Evolutionary conservation across 2,888 invertebrate species (phyloP).

Genomic region (Polyommatus iphigenia): DNA sequence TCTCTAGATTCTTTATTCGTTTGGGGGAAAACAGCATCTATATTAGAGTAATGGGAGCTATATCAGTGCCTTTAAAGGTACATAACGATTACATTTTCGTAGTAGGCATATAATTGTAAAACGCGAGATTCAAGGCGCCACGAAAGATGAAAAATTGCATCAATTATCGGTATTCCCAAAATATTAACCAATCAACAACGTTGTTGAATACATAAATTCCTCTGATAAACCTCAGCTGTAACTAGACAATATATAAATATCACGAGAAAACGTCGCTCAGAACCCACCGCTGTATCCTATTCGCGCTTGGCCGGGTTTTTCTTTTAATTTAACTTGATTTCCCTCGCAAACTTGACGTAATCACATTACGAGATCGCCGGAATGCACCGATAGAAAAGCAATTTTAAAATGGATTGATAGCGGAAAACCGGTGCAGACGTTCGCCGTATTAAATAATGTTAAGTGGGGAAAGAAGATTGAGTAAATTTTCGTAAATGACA

Average conservation of each 20-base stretch:
- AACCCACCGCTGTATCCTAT: background rate
- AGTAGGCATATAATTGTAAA: too few relatives aligned
- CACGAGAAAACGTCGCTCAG: background rate
- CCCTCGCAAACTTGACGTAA: constrained; percentile 30
- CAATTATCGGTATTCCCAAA: too few relatives aligned
- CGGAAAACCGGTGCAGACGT: background rate
- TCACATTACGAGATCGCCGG: constrained; percentile 22
- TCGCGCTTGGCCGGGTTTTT: constrained; percentile 11
- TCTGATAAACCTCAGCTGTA: too few relatives aligned
- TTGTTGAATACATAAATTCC: too few relatives aligned
- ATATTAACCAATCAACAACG: too few relatives aligned
- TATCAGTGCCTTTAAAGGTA: too few relatives aligned
- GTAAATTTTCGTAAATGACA: background rate
- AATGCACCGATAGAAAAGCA: constrained; percentile 26
- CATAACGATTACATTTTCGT: too few relatives aligned
- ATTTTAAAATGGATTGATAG: constrained; percentile 29
- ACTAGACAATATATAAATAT: too few relatives aligned
- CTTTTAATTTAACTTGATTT: constrained; percentile 33
- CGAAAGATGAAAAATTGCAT: too few relatives aligned
- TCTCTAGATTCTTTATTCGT: background rate
- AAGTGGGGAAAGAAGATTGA: background rate
- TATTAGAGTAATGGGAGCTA: too few relatives aligned
- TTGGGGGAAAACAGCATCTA: background rate
- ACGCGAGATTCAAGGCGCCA: too few relatives aligned
- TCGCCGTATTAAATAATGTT: background rate